Base-by-base conservation (phyloP, 2,797 vertebrate species). In the Gallinago solitaria region DNA sequence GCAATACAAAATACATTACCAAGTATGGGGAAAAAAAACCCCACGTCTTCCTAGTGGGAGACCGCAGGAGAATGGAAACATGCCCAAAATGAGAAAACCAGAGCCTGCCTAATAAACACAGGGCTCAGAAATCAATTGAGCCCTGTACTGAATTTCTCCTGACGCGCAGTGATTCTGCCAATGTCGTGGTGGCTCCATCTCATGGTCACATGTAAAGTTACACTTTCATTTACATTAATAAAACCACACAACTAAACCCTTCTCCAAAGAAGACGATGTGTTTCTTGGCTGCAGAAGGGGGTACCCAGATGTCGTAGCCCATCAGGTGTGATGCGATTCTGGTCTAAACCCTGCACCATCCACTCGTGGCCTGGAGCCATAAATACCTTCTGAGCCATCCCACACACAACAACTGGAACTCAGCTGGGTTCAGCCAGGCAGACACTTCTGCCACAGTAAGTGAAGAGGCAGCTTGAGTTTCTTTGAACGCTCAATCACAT, bases 1-100 rank as follows among this genome's bases (percentile, higher is more conserved):
- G 71, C 68, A 83, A 83, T 23, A 87, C 50, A 76, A 94, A 93
- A 91, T 90, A 93, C 76, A 90, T 95, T 87, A 95, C 96, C 93
- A 95, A 96, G 79, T 91, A 95, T 86, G 95, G 95, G 75, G 59
- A 57, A 57, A 70, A 75, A 60, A 39, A 1, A 0, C 9, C 19
- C 23, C 32, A 45, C 2, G 10, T 54, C 35, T 65, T 89, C 27
- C 71, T 51, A 73, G 39, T 39, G 45, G 47, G 57, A 89, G 68
- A 91, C 76, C 1, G 0, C 69, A 95, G 70, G 48, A 91, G 57
- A 78, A 84, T 17, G 68, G 53, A 86, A 69, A 81, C 59, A 20
- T 70, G 91, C 43, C 77, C 78, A 81, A 63, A 91, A 91, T 7
- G 69, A 96, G 89, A 80, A 83, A 90, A 54, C 14, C 77, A 93